phyloP scores from a whole-genome alignment of 2,113 vertebrate species.

The Menura novaehollandiae region DNA sequence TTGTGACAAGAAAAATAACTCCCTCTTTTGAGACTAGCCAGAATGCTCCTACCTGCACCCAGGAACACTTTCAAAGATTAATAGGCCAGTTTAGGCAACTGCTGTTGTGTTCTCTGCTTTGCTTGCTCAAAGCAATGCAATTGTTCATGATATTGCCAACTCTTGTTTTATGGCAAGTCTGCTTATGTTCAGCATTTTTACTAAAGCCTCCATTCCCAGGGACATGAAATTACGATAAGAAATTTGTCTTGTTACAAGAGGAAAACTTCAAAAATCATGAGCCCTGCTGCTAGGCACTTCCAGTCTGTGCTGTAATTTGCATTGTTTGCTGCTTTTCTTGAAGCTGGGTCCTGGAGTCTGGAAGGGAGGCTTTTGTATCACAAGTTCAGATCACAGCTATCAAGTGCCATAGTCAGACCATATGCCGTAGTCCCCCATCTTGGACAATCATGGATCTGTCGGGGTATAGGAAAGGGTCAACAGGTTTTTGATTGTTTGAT shows the following conservation, averaged over 20 bases:
- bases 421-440: not conserved
- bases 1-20: not conserved
- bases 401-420: not conserved
- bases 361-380: not conserved
- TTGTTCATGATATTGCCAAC: not conserved
- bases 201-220: not conserved
- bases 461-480: not conserved
- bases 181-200: not conserved
- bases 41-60: not conserved
- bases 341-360: not conserved
- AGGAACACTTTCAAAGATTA: conserved; percentile 24
- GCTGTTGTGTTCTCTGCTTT: not conserved
- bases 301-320: not conserved
- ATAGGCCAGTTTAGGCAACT: conserved; percentile 13
- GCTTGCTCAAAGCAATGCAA: not conserved
- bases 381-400: not conserved
- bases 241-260: not conserved
- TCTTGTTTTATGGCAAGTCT: conserved; percentile 11
- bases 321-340: not conserved
- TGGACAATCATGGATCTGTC: not conserved
- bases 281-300: not conserved
- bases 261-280: not conserved
- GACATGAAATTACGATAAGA: not conserved
- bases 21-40: not conserved
- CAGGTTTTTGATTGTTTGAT: not conserved